Evolutionary conservation across 1,140 invertebrate genomes (phyloP).

Genomic region (Subanguina moxae): DNA sequence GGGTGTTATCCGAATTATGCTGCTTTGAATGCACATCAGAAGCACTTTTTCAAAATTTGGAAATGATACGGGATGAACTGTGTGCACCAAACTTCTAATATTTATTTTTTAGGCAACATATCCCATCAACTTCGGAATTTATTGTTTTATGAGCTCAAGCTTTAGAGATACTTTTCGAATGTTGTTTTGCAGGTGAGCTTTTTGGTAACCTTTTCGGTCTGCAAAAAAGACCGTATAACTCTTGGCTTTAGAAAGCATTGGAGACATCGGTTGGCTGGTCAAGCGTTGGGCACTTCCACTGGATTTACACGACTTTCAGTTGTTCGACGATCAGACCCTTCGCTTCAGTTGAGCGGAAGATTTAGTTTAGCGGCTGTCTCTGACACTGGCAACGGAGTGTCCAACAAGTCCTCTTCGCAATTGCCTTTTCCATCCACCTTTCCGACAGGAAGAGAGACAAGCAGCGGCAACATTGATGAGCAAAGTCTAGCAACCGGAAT

Average conservation of each 20-base stretch:
- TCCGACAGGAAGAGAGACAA: background rate
- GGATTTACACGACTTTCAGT: slow-evolving; percentile 1
- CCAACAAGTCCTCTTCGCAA: background rate
- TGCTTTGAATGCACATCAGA: no score
- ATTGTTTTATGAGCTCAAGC: slow-evolving; percentile 79
- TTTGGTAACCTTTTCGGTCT: background rate
- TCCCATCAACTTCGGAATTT: slow-evolving; percentile 90
- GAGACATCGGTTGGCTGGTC: slow-evolving; percentile 2
- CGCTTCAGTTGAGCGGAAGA: background rate
- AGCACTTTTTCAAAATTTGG: no score
- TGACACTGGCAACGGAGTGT: background rate
- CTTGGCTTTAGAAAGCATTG: slow-evolving; percentile 11
- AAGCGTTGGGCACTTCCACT: background rate
- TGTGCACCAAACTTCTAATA: no score
- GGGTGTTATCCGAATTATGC: no score
- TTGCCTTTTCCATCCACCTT: background rate
- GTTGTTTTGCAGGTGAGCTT: slow-evolving; percentile 66
- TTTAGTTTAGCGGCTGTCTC: background rate
- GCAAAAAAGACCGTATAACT: background rate
- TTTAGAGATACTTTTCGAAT: slow-evolving; percentile 88
- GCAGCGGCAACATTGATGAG: background rate
- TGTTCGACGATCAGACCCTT: slow-evolving; percentile 6
- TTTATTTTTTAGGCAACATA: slow-evolving; percentile 66
- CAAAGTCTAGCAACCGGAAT: background rate
- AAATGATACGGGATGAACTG: no score